Conservation (phyloP, 2,888 invertebrate genomes). For the Conus canariensis region DNA sequence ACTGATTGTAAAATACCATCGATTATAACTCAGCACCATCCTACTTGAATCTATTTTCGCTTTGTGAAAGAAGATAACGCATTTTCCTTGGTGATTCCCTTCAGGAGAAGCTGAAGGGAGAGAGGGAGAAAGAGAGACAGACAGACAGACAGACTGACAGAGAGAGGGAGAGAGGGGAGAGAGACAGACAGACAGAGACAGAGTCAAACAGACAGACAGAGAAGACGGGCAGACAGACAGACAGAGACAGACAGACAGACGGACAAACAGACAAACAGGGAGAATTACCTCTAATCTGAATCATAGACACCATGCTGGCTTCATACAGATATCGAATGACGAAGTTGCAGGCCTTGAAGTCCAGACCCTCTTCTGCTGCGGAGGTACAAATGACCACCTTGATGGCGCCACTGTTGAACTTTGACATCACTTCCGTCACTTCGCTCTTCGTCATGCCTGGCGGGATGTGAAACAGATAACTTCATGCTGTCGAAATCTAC, state of each 20-base stretch:
- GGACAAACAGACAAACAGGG: not conserved
- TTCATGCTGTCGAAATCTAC: not conserved
- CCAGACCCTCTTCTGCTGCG: slow-evolving; percentile 39
- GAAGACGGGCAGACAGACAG: not conserved
- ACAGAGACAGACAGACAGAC: not conserved
- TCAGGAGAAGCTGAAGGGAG: too few relatives aligned
- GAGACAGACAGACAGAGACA: not conserved
- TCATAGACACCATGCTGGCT: slow-evolving; percentile 41
- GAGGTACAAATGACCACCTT: slow-evolving; percentile 40
- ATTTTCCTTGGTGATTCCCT: too few relatives aligned
- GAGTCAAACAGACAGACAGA: not conserved
- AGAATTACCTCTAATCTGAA: slow-evolving; percentile 35
- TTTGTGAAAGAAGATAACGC: too few relatives aligned
- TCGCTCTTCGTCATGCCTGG: slow-evolving; percentile 37
- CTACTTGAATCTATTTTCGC: too few relatives aligned
- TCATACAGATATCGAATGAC: slow-evolving; percentile 41
- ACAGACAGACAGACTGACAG: not conserved
- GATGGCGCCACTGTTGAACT: slow-evolving; percentile 36
- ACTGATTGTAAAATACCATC: too few relatives aligned
- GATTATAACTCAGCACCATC: too few relatives aligned
- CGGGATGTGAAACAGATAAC: too few relatives aligned
- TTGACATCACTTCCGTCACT: slow-evolving; percentile 30
- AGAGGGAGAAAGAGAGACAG: not conserved
- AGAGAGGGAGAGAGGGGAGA: not conserved
- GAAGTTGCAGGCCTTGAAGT: slow-evolving; percentile 40